These are phyloP conservation scores for Leucoraja ocellata DNA, from an alignment of 2,797 vertebrate genomes.

Conservation along the genomic window DNA sequence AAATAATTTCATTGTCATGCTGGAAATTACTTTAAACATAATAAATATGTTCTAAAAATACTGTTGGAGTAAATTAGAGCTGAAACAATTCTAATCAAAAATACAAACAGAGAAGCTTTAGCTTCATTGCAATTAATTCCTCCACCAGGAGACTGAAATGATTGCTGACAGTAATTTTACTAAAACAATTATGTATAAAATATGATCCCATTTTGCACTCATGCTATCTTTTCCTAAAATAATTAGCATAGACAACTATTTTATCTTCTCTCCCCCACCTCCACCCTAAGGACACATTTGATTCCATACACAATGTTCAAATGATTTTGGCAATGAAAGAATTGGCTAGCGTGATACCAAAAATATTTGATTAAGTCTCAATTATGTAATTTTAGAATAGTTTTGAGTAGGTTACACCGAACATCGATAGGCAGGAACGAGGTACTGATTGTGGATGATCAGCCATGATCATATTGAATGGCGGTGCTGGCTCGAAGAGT, in stretches of 20 bases:
- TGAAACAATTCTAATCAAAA: constrained; percentile 8
- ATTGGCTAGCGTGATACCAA: background rate
- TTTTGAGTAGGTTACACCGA: background rate
- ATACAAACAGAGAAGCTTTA: background rate
- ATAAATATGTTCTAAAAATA: constrained; percentile 7
- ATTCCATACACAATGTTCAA: background rate
- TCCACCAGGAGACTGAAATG: background rate
- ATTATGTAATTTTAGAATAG: background rate
- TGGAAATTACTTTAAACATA: constrained; percentile 20
- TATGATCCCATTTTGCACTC: constrained; percentile 1
- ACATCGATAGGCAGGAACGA: too few relatives aligned
- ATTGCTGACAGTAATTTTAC: background rate
- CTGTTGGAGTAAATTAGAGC: constrained; percentile 7
- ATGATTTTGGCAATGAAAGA: background rate
- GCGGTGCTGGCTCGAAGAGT: too few relatives aligned
- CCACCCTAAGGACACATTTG: background rate
- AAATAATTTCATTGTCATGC: constrained; percentile 23
- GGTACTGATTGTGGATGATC: too few relatives aligned
- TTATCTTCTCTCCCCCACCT: too few relatives aligned
- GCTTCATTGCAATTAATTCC: background rate
- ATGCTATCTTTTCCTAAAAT: background rate
- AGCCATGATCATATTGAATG: too few relatives aligned
- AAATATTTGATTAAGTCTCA: background rate
- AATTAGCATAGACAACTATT: background rate
- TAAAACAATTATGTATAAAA: constrained; percentile 9